These are phyloP conservation scores for Odontesthes bonariensis DNA, from an alignment of 2,113 vertebrate species.

Conservation along the genomic window DNA sequence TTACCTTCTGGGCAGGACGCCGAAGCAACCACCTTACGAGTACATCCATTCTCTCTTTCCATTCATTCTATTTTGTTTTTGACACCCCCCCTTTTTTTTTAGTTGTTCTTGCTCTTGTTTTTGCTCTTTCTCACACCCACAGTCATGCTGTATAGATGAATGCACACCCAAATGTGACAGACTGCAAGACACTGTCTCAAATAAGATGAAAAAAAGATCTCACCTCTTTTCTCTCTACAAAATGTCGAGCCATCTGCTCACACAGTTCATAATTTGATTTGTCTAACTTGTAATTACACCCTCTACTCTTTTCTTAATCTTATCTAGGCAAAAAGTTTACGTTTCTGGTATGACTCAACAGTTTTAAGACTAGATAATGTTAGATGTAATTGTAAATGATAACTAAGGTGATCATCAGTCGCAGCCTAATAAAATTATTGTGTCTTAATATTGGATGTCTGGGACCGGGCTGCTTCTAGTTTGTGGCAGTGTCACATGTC, in stretches of 20 bases:
- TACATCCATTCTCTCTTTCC: neutral
- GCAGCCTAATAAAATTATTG: no score
- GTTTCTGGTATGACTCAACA: no score
- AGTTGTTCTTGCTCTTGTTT: conserved; percentile 6
- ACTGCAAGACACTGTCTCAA: conserved; percentile 65
- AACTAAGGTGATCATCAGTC: no score
- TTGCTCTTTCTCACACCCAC: conserved; percentile 51
- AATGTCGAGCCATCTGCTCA: conserved; percentile 12
- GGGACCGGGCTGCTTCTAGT: no score
- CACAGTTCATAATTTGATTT: neutral
- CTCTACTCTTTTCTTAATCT: neutral
- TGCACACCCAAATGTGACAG: conserved; percentile 58
- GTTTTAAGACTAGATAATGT: no score
- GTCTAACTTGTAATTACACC: neutral
- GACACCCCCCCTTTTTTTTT: neutral
- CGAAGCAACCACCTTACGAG: neutral
- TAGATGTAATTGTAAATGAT: no score
- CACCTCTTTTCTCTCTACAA: conserved; percentile 24
- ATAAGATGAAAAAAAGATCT: neutral
- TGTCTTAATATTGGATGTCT: no score
- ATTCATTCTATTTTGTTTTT: conserved; percentile 30
- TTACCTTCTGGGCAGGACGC: neutral
- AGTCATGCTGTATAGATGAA: conserved; percentile 52
- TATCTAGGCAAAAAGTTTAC: no score
- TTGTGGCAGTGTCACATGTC: no score